These are phyloP conservation scores for Kryphioiulus occultus DNA, from an alignment of 2,888 invertebrate genomes.

Conservation along the genomic window DNA sequence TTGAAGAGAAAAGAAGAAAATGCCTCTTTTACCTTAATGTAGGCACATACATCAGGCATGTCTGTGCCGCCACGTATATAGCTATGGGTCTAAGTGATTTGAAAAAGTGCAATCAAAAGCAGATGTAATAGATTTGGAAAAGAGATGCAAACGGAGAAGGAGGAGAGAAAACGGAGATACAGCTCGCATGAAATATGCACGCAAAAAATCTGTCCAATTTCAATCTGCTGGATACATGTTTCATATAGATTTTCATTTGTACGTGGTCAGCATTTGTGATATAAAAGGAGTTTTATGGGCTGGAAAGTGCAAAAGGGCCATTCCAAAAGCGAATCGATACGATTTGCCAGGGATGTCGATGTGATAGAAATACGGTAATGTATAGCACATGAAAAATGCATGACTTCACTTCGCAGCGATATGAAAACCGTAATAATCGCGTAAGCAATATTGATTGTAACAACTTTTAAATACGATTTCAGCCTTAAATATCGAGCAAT, in stretches of 20 bases:
- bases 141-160: constrained; percentile 10
- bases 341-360: neutral
- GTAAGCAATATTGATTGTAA: too few relatives aligned
- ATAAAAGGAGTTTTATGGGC: constrained; percentile 41
- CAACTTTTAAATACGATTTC: too few relatives aligned
- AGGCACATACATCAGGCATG: constrained; percentile 32
- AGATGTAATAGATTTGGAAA: constrained; percentile 38
- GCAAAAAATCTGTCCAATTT: constrained; percentile 40
- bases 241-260: constrained; percentile 40
- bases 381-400: too few relatives aligned
- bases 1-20: constrained; percentile 28
- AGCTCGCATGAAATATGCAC: constrained; percentile 28
- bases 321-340: neutral
- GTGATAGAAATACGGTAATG: too few relatives aligned
- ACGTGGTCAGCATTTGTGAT: constrained; percentile 39
- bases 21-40: constrained; percentile 39
- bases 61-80: constrained; percentile 3
- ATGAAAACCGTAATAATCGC: too few relatives aligned
- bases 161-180: neutral
- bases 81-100: constrained; percentile 37
- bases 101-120: constrained; percentile 39
- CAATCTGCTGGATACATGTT: constrained; percentile 39
- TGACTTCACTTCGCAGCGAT: too few relatives aligned
- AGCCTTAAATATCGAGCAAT: too few relatives aligned
- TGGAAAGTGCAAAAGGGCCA: constrained; percentile 43